Base-by-base conservation (phyloP, 2,888 invertebrate species). In the Prenolepis imparis region DNA sequence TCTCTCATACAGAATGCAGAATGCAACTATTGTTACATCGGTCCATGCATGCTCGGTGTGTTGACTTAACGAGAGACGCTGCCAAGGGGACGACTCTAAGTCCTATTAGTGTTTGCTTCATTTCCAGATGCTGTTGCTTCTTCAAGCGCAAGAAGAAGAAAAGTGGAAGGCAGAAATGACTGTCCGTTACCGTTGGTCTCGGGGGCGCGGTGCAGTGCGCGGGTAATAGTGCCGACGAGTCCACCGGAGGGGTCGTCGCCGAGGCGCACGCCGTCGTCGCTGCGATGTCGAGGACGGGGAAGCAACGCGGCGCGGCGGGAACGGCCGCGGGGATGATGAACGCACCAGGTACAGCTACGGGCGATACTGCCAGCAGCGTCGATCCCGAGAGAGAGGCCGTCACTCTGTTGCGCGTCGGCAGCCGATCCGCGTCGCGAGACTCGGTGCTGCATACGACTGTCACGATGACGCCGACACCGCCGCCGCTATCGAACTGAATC, bases 81-180 rank as follows among this genome's bases (percentile, higher is more conserved):
- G 83, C 78, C 85, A 90, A 87, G 88, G 90, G 91, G 91, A 90
- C 92, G 92, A 94, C 93, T 94, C 94, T 94, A 94, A 94, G 93
- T 94, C 94, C 94, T 93, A 94, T 93, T 94, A 94, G 94, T 93
- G 93, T 94, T 93, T 95, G 94, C 93, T 95, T 95, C 94, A 93
- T 95, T 96, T 96, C 95, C 96, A 99, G 99, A 96, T 99, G 99
- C 96, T 99, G 99, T 96, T 99, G 99, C 96, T 99, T 99, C 97
- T 98, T 98, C 97, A 98, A 98, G 96, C 97, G 98, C 95, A 99
- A 98, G 98, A 99, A 99, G 98, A 99, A 99, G 97, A 98, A 99
- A 97, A 97, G 97, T 95, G 97, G 97, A 90, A 97, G 98, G 95
- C 97, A 97, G 96, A 98, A 98, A 97, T 98, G 98, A 98, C 98